These are phyloP conservation scores for Baccha elongata DNA, from an alignment of 2,888 invertebrate genomes.

Conservation along the genomic window DNA sequence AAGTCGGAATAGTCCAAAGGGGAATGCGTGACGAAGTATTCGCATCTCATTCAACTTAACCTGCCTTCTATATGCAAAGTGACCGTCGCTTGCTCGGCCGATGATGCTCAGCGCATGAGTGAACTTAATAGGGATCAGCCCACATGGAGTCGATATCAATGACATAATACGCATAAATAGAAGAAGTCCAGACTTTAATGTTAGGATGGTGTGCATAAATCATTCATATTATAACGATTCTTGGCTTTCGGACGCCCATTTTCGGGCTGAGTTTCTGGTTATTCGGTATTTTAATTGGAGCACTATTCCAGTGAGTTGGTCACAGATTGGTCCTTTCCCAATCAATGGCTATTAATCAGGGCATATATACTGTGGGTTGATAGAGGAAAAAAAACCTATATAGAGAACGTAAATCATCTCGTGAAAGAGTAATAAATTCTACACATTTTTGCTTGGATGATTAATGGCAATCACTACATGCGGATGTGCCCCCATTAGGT, in stretches of 20 bases:
- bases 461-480: no score
- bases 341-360: constrained; percentile 57
- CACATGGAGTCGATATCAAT: constrained; percentile 57
- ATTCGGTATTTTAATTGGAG: constrained; percentile 61
- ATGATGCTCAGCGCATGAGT: constrained; percentile 53
- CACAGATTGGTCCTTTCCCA: constrained; percentile 52
- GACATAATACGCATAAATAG: constrained; percentile 62
- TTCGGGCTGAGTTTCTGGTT: constrained; percentile 33
- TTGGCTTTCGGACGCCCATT: not conserved
- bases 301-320: constrained; percentile 46
- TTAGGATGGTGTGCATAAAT: constrained; percentile 66
- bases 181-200: constrained; percentile 42
- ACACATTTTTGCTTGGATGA: constrained; percentile 53
- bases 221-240: constrained; percentile 49
- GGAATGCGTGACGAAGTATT: constrained; percentile 59
- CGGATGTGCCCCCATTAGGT: no score
- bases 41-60: constrained; percentile 25
- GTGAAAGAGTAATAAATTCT: constrained; percentile 53
- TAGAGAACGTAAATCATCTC: constrained; percentile 22
- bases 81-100: constrained; percentile 3
- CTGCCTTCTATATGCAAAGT: constrained; percentile 55
- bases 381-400: not conserved
- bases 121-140: constrained; percentile 59
- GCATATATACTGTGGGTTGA: constrained; percentile 31
- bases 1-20: constrained; percentile 36